Evolutionary conservation across 2,888 invertebrate species (phyloP), one percentile per base, ranked within the genome.

Genomic region (Ephialtes manifestator): DNA sequence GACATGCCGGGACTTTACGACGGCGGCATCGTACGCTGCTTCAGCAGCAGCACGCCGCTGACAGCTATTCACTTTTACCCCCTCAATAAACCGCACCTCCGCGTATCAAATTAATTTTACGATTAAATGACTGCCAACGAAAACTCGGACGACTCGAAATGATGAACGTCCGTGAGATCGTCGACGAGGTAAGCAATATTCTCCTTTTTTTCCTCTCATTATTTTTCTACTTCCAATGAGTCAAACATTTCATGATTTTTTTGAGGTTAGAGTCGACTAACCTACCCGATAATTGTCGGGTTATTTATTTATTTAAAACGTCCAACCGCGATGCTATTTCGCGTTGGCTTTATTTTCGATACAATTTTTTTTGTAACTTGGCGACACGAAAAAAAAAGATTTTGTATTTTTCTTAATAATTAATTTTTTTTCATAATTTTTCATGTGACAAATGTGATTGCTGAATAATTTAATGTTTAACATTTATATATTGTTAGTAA

Each of bases 151-250:
- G 8, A 43, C 67, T 8, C 55, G 28, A 78, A 81, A 87, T 65
- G 31, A 85, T 84, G 85, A 85, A 78, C 72, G 78, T 84, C 53
- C 80, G 81, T 13, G 86, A 87, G 68, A 82, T 87, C 60, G 75
- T 71, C 53, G 82, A 84, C 68, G 86, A 87, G 87, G 87, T 87
- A 60, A 83, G 77, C 28, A 43, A 43, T 68, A 76, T 43, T 67
- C 28, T 35, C n/a, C 55, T 78, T 53, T n/a, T 43, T 58, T 43
- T 31, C 8, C 4, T 13, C 4, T n/a, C 31, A 39, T 60, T 13
- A 58, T 58, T 65, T 71, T 53, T 53, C 35, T 53, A 39, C 39
- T 67, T 55, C 18, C 11, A 8, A 48, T 11, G 31, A 24, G 13
- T 63, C 35, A 55, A 63, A 70, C 53, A 58, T 24, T 70, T 55